These are phyloP conservation scores for Urocolius indicus DNA, from an alignment of 2,113 vertebrate species.

Conservation along the genomic window DNA sequence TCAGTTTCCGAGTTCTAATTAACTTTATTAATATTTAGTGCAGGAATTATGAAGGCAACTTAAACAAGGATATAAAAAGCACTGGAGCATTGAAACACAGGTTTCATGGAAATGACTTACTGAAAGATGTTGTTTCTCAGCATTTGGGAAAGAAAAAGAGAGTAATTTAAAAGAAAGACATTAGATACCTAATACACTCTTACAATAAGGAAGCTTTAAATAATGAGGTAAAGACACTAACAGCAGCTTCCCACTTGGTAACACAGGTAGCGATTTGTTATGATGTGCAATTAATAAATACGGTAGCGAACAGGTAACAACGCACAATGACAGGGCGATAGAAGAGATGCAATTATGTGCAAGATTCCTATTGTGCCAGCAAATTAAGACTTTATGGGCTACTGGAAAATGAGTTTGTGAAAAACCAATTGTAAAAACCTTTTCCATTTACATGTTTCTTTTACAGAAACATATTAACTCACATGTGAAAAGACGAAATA, in stretches of 20 bases:
- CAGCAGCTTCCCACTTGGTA: neutral
- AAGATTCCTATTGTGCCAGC: constrained; percentile 37
- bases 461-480: neutral
- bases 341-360: constrained; percentile 28
- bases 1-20: constrained; percentile 70
- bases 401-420: constrained; percentile 38
- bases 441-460: neutral
- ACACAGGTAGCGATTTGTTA: constrained; percentile 62
- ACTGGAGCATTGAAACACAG: constrained; percentile 55
- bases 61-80: constrained; percentile 76
- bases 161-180: constrained; percentile 22
- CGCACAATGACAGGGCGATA: constrained; percentile 8
- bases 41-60: constrained; percentile 72
- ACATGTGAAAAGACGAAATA: neutral
- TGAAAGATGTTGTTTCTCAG: constrained; percentile 55
- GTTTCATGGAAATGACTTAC: constrained; percentile 64
- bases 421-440: constrained; percentile 43
- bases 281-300: constrained; percentile 63
- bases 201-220: constrained; percentile 16
- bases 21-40: constrained; percentile 77
- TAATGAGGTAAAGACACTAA: neutral
- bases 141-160: constrained; percentile 62
- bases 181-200: neutral
- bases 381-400: constrained; percentile 39
- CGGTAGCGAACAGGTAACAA: neutral